Evolutionary conservation across 2,888 invertebrate genomes (phyloP).

Genomic region (Microplitis deprimator): DNA sequence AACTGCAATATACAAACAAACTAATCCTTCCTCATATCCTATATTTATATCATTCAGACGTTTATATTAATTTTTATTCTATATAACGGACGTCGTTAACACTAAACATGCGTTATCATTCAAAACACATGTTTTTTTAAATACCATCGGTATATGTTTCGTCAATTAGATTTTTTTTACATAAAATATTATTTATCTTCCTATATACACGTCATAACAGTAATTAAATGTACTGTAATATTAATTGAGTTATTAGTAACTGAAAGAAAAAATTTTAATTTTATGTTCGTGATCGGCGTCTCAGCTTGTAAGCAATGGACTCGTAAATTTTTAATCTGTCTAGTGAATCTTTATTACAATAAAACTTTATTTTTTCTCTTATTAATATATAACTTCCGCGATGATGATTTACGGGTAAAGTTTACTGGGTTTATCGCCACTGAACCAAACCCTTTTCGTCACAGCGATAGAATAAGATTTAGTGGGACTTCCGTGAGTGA

Average conservation of each 20-base stretch:
- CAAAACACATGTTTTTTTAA: not conserved
- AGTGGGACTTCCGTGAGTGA: constrained; percentile 36
- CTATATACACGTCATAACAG: too few relatives aligned
- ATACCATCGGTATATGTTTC: not conserved
- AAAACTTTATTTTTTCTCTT: constrained; percentile 4
- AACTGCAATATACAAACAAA: constrained; percentile 41
- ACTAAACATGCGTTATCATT: constrained; percentile 43
- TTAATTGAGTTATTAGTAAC: too few relatives aligned
- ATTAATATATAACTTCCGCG: not conserved
- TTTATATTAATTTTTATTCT: constrained; percentile 32
- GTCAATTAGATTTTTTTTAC: not conserved
- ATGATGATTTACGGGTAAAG: constrained; percentile 26
- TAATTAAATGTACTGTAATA: too few relatives aligned
- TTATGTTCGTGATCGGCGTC: too few relatives aligned
- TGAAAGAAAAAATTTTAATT: too few relatives aligned
- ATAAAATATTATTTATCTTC: too few relatives aligned
- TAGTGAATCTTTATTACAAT: not conserved
- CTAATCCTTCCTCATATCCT: not conserved
- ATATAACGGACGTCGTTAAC: constrained; percentile 30
- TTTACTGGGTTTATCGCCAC: constrained; percentile 18
- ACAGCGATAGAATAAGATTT: constrained; percentile 51
- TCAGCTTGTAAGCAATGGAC: too few relatives aligned
- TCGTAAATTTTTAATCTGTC: not conserved
- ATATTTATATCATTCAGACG: constrained; percentile 35
- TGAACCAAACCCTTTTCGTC: constrained; percentile 45